Conservation (phyloP, 2,797 vertebrate genomes). For the Agapornis canus region DNA sequence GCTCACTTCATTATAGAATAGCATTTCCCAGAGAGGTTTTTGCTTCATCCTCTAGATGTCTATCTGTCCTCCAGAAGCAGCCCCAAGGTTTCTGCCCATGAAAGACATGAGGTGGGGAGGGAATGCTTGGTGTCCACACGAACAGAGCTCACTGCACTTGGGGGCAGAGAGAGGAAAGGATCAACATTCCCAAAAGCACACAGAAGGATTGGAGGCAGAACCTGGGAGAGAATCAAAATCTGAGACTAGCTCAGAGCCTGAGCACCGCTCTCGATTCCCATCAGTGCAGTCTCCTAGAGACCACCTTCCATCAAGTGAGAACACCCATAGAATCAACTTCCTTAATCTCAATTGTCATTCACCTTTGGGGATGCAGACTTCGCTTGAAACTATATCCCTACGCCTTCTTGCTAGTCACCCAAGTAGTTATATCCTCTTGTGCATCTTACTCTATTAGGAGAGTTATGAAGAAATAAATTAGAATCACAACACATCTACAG, state of each 20-base stretch:
- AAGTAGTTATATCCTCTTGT: neutral
- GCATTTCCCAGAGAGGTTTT: neutral
- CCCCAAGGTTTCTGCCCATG: neutral
- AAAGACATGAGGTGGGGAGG: fast-evolving
- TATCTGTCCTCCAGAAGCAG: neutral
- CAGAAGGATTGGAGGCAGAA: neutral
- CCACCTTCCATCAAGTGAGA: neutral
- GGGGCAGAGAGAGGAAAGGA: neutral
- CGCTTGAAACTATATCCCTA: neutral
- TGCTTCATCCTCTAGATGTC: neutral
- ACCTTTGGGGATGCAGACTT: neutral
- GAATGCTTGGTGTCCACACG: neutral
- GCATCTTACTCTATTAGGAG: conserved; percentile 40
- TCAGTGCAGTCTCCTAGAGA: neutral
- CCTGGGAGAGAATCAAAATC: neutral
- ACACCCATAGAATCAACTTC: neutral
- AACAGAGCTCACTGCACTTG: fast-evolving
- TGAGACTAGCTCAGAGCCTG: neutral
- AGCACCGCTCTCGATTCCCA: neutral
- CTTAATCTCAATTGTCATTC: neutral
- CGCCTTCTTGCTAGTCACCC: neutral
- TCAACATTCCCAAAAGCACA: neutral
- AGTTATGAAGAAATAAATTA: conserved; percentile 48
- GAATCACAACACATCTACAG: conserved; percentile 52
- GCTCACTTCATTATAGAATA: fast-evolving